Base-by-base conservation (phyloP, 2,888 invertebrate genomes). In the Tachina fera region DNA sequence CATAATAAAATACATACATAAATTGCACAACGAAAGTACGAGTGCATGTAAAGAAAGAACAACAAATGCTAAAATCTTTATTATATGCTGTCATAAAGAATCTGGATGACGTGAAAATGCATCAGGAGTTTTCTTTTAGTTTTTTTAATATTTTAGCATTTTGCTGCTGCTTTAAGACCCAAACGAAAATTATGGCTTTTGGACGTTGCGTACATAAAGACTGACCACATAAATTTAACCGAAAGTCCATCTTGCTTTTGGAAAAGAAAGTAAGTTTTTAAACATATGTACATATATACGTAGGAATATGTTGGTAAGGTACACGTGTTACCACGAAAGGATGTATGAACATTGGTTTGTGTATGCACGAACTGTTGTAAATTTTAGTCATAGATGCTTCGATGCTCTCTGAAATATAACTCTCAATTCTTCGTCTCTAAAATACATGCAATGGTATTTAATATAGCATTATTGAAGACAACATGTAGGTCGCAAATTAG, bases 51-150 rank as follows among this genome's bases (percentile, higher is more conserved):
- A 19, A 61, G 31, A 49, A 49, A 19, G 14, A 45, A 22, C 11
- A 47, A 60, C n/a, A 60, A 49, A 6, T 49, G 9, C 39, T 58
- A 75, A 53, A 75, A 70, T 68, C 68, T 67, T 60, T 63, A 47
- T 60, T 16, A 56, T 60, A 70, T n/a, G 45, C 58, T 71, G 80
- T 68, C 84, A 80, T 80, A 84, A 84, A 80, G 79, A 60, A 71
- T 71, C 75, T 76, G 75, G 53, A 80, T 76, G 80, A 84, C 71
- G 65, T 79, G 84, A 71, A 80, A 84, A 80, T 76, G 80, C 84
- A 76, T 80, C 80, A 71, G 80, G 58, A 65, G 22, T 71, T 81
- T 60, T 67, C 65, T 14, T 31, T 31, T 31, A 31, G n/a, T 14
- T 45, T 67, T 45, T 58, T 22, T 68, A 41, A 14, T 13, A 4